These are phyloP conservation scores for Rostratula benghalensis DNA, from an alignment of 2,113 vertebrate genomes.

Conservation along the genomic window DNA sequence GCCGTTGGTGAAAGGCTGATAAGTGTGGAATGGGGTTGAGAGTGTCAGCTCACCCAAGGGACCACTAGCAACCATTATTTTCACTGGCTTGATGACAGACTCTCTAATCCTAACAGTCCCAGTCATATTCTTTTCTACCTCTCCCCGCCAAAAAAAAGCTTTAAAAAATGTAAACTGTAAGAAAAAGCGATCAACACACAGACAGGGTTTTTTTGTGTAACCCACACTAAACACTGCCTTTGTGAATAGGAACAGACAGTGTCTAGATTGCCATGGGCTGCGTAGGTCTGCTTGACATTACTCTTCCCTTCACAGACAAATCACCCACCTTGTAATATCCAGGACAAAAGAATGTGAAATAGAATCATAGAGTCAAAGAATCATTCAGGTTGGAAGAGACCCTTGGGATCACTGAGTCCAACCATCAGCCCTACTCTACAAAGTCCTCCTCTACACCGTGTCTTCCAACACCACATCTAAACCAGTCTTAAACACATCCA, in stretches of 20 bases:
- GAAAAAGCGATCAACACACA: neutral
- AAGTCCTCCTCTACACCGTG: no score
- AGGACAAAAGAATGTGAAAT: neutral
- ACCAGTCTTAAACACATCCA: no score
- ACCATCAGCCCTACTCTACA: no score
- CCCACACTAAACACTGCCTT: fast-evolving
- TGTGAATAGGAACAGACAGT: neutral
- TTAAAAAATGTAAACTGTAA: neutral
- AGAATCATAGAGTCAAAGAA: no score
- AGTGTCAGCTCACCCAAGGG: neutral
- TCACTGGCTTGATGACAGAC: neutral
- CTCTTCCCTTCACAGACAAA: neutral
- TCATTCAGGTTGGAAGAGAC: no score
- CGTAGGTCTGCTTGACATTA: neutral
- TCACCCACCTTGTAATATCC: neutral
- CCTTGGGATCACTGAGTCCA: no score
- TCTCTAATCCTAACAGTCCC: neutral
- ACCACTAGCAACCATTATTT: neutral
- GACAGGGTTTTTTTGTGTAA: neutral
- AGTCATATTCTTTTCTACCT: neutral
- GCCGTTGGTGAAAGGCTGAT: fast-evolving
- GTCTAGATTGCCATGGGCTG: neutral
- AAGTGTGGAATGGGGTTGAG: neutral
- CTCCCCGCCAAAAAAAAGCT: neutral
- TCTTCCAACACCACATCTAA: no score